Percentiles rank a stretch among this genome's conserved stretches.
These are phyloP conservation scores for Phenganax stokvisi DNA, from an alignment of 92 coral and sea anemone genomes.

Conservation along the genomic window DNA sequence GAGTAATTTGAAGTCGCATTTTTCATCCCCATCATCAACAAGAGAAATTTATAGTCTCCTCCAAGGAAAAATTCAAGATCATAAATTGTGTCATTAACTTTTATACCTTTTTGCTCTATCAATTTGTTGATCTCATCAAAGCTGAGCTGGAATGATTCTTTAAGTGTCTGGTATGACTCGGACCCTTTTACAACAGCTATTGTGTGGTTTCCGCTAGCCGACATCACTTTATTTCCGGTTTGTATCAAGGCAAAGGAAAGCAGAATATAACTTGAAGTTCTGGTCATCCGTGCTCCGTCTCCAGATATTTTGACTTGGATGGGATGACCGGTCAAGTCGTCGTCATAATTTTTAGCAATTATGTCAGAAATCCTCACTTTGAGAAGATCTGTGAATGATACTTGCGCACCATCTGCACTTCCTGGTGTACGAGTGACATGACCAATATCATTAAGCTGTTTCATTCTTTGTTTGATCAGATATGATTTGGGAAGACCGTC, in stretches of 20 bases:
- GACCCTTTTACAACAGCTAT: slow-evolving; percentile 41
- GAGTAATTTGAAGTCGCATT: slow-evolving; percentile 39
- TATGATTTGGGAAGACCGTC: slow-evolving; percentile 51
- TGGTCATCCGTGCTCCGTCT: slow-evolving; percentile 62
- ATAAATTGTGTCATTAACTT: slow-evolving; percentile 27
- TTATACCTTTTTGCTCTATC: slow-evolving; percentile 27
- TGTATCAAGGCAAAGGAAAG: slow-evolving; percentile 50
- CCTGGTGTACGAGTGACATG: slow-evolving; percentile 57
- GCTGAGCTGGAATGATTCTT: neutral
- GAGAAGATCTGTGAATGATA: slow-evolving; percentile 46
- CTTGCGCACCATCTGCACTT: slow-evolving; percentile 51
- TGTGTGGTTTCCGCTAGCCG: slow-evolving; percentile 50
- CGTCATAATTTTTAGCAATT: slow-evolving; percentile 19
- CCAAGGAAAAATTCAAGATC: slow-evolving; percentile 46
- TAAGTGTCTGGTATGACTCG: no score
- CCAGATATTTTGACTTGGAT: slow-evolving; percentile 52
- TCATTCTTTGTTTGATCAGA: slow-evolving; percentile 52
- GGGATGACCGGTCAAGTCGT: slow-evolving; percentile 24
- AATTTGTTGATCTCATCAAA: slow-evolving; percentile 48
- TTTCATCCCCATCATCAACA: slow-evolving; percentile 52
- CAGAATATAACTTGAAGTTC: slow-evolving; percentile 50
- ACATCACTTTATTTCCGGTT: slow-evolving; percentile 46
- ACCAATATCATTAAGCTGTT: slow-evolving; percentile 52
- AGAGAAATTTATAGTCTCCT: slow-evolving; percentile 55
- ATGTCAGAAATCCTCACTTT: neutral